Base-by-base conservation (phyloP, 2,888 invertebrate genomes). In the Ornithoptera alexandrae region DNA sequence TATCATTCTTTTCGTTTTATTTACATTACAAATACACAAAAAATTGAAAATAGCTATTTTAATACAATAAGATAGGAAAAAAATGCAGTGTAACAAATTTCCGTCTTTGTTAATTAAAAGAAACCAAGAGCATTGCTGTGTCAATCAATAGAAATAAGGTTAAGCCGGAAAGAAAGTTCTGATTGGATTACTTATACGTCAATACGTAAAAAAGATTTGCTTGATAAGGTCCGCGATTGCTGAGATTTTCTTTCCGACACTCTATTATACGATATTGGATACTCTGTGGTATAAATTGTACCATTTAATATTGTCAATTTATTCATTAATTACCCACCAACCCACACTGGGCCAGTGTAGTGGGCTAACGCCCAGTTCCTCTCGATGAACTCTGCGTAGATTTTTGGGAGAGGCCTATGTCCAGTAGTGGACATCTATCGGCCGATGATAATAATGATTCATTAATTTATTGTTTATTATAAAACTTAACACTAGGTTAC, bases 201-300 rank as follows among this genome's bases (percentile, higher is more conserved):
- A 50, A 50, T 50, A 50, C 50, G 50, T 50, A 50, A 50, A 50
- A 46, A 50, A 50, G 50, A 50, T 50, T 50, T 50, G 50, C 50
- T 18, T 17, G 50, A 50, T 50, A 50, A 50, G 50, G 50, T 50
- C 50, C 17, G 50, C 3, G 50, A 50, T 50, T 50, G 50, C 17
- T 50, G 18, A 50, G 15, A 50, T 17, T 50, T 50, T 4, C 50
- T 46, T 8, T 46, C 46, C 10, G 17, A 15, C 18, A 17, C 50
- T 17, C 12, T 17, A 50, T 50, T 50, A 50, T 2, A 50, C 50
- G 18, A 50, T 17, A 50, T 50, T 18, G 4, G 50, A 15, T 50
- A 50, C 50, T 15, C 12, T 15, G 2, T 50, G 17, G 15, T 15
- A 17, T 2, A 5, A 50, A 46, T 10, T 18, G 17, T 50, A 50